These are phyloP conservation scores for Microplitis mediator DNA, from an alignment of 1,140 invertebrate genomes.

Conservation along the genomic window DNA sequence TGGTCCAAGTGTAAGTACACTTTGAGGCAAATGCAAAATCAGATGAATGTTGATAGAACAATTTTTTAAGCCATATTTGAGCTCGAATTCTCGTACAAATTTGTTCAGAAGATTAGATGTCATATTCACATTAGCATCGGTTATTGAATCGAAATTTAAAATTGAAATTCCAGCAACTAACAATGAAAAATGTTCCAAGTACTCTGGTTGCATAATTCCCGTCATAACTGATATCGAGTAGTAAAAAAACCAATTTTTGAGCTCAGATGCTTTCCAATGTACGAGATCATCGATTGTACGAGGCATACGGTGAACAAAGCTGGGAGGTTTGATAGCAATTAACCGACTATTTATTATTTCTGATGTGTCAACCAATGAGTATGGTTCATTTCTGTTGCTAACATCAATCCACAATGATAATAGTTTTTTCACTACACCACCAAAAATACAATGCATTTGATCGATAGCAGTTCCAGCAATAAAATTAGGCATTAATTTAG, in stretches of 20 bases:
- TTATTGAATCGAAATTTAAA: background rate
- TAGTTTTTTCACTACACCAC: slow-evolving; percentile 23
- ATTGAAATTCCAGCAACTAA: background rate
- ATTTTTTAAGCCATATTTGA: slow-evolving; percentile 33
- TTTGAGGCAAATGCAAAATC: slow-evolving; percentile 33
- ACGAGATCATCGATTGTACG: slow-evolving; percentile 24
- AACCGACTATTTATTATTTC: slow-evolving; percentile 22
- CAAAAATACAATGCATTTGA: slow-evolving; percentile 27
- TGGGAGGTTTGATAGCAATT: slow-evolving; percentile 27
- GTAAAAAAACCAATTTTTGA: slow-evolving; percentile 30
- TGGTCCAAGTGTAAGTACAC: slow-evolving; percentile 28
- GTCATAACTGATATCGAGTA: slow-evolving; percentile 32
- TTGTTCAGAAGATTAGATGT: slow-evolving; percentile 20
- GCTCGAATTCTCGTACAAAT: slow-evolving; percentile 33
- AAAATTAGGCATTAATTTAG: slow-evolving; percentile 25
- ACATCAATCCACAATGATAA: slow-evolving; percentile 21
- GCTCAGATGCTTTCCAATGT: slow-evolving; percentile 37
- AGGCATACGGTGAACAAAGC: slow-evolving; percentile 34
- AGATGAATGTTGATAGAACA: slow-evolving; percentile 38
- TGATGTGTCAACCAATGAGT: slow-evolving; percentile 10
- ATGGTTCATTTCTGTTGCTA: slow-evolving; percentile 5
- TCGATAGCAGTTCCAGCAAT: slow-evolving; percentile 28
- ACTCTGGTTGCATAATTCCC: slow-evolving; percentile 30
- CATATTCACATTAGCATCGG: background rate
- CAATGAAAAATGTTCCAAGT: slow-evolving; percentile 16